Percentiles rank a stretch among this genome's conserved stretches.
Evolutionary conservation across 1,140 invertebrate species (phyloP).

Genomic region (Drosophila murphyi): DNA sequence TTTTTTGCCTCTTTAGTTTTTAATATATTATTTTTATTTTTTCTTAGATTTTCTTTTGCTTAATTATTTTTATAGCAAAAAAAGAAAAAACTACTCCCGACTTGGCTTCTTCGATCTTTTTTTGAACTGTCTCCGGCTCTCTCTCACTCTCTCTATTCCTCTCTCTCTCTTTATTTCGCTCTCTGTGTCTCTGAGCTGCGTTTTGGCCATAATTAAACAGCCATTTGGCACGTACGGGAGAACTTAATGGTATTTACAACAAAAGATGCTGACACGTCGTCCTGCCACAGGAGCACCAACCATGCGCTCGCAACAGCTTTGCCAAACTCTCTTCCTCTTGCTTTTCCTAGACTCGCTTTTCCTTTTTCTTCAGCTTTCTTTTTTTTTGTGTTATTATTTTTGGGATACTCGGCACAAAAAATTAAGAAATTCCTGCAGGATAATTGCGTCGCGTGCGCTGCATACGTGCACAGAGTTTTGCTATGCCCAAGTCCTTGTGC

Average conservation of each 20-base stretch:
- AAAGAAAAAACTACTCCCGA: neutral
- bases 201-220: conserved; percentile 68
- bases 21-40: conserved; percentile 43
- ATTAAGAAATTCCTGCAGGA: conserved; percentile 71
- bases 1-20: conserved; percentile 51
- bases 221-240: conserved; percentile 71
- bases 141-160: neutral
- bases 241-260: conserved; percentile 76
- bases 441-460: conserved; percentile 62
- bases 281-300: conserved; percentile 25
- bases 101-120: neutral
- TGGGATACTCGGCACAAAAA: conserved; percentile 35
- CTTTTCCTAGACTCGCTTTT: neutral
- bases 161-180: neutral
- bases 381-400: neutral
- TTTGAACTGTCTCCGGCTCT: neutral
- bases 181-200: conserved; percentile 2
- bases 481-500: conserved; percentile 1
- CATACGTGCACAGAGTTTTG: conserved; percentile 44
- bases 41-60: neutral
- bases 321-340: neutral
- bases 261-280: conserved; percentile 54
- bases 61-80: conserved; percentile 22
- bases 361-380: conserved; percentile 1
- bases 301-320: neutral